A percentile compares a stretch with the other conserved stretches of the same genome.
Evolutionary conservation across 2,888 invertebrate species (phyloP).

Genomic region (Emesis furor): DNA sequence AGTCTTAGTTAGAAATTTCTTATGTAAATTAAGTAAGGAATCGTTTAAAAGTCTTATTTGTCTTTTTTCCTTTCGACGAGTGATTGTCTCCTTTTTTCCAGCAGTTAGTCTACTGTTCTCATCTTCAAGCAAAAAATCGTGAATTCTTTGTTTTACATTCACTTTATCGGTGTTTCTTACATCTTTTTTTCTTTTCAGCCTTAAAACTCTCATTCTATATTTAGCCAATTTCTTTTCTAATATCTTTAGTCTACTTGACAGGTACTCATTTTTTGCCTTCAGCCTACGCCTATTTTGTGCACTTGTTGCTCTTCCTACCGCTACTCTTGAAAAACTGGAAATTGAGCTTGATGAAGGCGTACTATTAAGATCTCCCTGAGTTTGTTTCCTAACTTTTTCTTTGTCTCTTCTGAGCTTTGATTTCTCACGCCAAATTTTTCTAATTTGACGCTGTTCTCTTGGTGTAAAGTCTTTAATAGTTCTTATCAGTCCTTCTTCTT

Average conservation of each 20-base stretch:
- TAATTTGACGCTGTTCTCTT: slow-evolving; percentile 57
- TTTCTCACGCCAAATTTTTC: slow-evolving; percentile 34
- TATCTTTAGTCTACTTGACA: neutral
- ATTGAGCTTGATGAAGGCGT: neutral
- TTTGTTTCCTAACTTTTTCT: neutral
- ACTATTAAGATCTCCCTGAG: slow-evolving; percentile 2
- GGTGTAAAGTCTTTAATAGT: slow-evolving; percentile 66
- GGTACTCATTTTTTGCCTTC: neutral
- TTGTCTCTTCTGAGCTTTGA: slow-evolving; percentile 59
- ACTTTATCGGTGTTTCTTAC: neutral
- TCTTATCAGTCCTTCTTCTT: slow-evolving; percentile 59
- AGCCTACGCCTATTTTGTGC: neutral
- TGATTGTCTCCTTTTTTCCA: neutral
- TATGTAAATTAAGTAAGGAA: slow-evolving; percentile 9
- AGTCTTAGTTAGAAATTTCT: neutral
- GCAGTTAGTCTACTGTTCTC: no score
- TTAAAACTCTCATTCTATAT: neutral
- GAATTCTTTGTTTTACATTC: neutral
- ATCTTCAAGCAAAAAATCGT: slow-evolving; percentile 15
- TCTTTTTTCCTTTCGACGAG: slow-evolving; percentile 38
- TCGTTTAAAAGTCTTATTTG: slow-evolving; percentile 41
- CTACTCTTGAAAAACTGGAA: neutral
- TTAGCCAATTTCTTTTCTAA: neutral
- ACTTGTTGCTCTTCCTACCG: neutral
- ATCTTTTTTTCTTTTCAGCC: neutral